phyloP scores from a whole-genome alignment of 1,140 invertebrate species.

The Solenopsis fugax region DNA sequence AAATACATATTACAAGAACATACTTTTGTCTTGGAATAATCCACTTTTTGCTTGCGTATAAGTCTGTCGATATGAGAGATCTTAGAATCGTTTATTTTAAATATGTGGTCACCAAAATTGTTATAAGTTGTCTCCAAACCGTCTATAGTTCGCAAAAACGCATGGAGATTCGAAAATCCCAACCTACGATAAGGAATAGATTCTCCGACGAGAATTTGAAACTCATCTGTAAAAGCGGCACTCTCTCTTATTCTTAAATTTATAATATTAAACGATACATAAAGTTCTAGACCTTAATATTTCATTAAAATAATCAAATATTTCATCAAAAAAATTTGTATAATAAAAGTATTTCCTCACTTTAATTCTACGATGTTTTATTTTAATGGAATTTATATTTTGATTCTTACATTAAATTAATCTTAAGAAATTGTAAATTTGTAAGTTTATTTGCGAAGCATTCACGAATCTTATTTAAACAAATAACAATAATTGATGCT shows the following conservation, averaged over 20 bases:
- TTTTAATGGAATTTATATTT: neutral
- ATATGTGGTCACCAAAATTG: conserved; percentile 15
- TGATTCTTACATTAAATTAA: neutral
- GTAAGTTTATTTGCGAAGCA: neutral
- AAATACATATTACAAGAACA: neutral
- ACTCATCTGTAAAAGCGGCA: conserved; percentile 57
- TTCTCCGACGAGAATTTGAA: conserved; percentile 61
- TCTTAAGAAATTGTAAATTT: neutral
- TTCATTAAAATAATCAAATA: neutral
- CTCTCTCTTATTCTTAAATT: conserved; percentile 23
- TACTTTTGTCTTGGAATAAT: conserved; percentile 53
- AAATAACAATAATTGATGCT: neutral
- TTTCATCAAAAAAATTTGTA: conserved; percentile 1
- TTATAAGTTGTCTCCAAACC: conserved; percentile 56
- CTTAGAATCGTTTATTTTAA: conserved; percentile 55
- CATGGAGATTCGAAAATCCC: conserved; percentile 58
- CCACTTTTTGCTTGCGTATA: conserved; percentile 64
- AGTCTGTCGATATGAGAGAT: conserved; percentile 61
- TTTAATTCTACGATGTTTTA: neutral
- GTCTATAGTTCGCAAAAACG: conserved; percentile 49
- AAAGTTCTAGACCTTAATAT: neutral
- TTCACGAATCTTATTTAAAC: conserved; percentile 7
- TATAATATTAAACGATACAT: conserved; percentile 15
- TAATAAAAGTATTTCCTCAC: neutral
- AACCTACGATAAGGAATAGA: conserved; percentile 65